A percentile compares a stretch with the other conserved stretches of the same genome.
Evolutionary conservation across 2,113 vertebrate species (phyloP).

Genomic region (Lipotes vexillifer): DNA sequence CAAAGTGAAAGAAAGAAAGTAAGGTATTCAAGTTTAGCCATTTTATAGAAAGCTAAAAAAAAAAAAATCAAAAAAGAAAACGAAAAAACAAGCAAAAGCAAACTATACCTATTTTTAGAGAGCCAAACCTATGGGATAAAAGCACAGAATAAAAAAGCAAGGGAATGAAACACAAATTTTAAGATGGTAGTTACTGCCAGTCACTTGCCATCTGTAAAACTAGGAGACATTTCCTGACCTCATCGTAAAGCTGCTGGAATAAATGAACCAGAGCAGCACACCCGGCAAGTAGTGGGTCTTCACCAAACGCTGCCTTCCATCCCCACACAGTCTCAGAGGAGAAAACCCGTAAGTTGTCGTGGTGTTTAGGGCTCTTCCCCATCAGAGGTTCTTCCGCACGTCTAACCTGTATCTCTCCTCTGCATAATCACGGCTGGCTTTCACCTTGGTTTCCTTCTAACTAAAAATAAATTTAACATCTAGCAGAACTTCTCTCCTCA

Average conservation of each 20-base stretch:
- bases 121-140: neutral
- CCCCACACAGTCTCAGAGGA: neutral
- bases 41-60: neutral
- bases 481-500: neutral
- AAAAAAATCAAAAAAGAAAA: neutral
- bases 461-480: neutral
- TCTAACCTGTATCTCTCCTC: neutral
- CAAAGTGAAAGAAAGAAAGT: neutral
- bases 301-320: rapidly evolving
- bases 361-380: neutral
- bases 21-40: neutral
- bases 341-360: neutral
- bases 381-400: neutral
- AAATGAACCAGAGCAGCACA: rapidly evolving
- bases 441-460: neutral
- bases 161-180: neutral
- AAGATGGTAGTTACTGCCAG: neutral
- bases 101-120: neutral
- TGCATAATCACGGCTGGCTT: neutral
- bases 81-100: neutral
- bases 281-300: rapidly evolving
- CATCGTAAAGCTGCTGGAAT: neutral
- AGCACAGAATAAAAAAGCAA: neutral
- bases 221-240: neutral
- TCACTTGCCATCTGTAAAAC: neutral